A percentile compares a stretch with the other conserved stretches of the same genome.
Evolutionary conservation across 2,113 vertebrate species (phyloP).

Genomic region (Ailurus styani): DNA sequence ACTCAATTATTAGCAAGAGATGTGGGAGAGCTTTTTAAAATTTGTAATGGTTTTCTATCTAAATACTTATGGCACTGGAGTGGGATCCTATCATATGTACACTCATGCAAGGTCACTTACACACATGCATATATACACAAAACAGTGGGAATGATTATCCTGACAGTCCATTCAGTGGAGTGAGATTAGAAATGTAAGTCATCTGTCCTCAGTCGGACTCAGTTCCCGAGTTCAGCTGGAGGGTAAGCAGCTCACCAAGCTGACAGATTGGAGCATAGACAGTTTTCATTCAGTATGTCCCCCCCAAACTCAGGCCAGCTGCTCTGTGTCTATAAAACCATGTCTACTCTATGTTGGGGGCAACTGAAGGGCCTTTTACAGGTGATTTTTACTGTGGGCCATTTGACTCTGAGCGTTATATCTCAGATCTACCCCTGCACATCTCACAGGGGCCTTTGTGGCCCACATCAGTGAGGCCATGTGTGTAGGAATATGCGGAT

Average conservation of each 20-base stretch:
- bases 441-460: background rate
- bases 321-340: background rate
- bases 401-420: background rate
- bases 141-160: background rate
- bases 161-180: background rate
- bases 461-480: too few relatives aligned
- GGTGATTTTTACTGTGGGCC: background rate
- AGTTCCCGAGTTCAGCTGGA: background rate
- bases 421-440: background rate
- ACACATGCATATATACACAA: background rate
- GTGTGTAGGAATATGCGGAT: background rate
- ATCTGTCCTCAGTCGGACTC: background rate
- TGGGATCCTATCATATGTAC: background rate
- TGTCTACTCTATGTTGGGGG: background rate
- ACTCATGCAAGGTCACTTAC: background rate
- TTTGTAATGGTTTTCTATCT: background rate
- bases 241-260: background rate
- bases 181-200: background rate
- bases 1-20: background rate
- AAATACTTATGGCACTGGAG: background rate
- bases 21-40: background rate
- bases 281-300: background rate
- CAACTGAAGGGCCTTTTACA: background rate
- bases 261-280: background rate
- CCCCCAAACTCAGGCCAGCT: background rate